Evolutionary conservation across 2,797 vertebrate genomes (phyloP), one percentile per base, ranked within the genome.

Genomic region (Poeciliopsis infans): DNA sequence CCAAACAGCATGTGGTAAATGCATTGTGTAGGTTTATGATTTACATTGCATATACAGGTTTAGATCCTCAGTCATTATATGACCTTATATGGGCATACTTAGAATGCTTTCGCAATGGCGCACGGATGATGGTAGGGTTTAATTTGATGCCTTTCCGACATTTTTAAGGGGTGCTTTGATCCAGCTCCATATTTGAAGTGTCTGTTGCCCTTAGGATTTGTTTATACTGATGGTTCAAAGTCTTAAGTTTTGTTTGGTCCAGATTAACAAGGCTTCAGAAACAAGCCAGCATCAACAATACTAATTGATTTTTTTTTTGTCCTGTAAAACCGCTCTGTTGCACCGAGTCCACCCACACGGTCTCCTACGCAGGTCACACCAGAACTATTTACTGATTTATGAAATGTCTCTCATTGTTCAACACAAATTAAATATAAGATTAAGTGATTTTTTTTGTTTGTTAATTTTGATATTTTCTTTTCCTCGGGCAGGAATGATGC

Each of bases 321-420:
- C 80, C 79, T 81, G 78, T 87, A 85, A 83, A 84, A 85, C 84
- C 71, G 15, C 16, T 70, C 51, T 57, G 75, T 77, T 88, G 87
- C 61, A 64, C 61, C 74, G 18, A 7, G 0, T 79, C 77, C 86
- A 83, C 89, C 90, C 87, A 86, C 92, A 78, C 76, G 47, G 84
- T 68, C 78, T 76, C 92, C 86, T 89, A 92, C 88, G 72, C 84
- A 87, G 88, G 83, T 88, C 86, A 88, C n/a, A 68, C 16, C 53
- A 84, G 82, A 89, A 80, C 72, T 83, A 79, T 88, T 87, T 86
- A 88, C 81, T 46, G 73, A 72, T 23, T 72, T 79, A 72, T 80
- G 82, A 86, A 87, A 87, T 76, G 53, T 55, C 33, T 55, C 33
- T 53, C 69, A 79, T 82, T 78, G 74, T 59, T 77, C 76, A 47